These are phyloP conservation scores for Halictus ligatus DNA, from an alignment of 2,888 invertebrate genomes.

Conservation along the genomic window DNA sequence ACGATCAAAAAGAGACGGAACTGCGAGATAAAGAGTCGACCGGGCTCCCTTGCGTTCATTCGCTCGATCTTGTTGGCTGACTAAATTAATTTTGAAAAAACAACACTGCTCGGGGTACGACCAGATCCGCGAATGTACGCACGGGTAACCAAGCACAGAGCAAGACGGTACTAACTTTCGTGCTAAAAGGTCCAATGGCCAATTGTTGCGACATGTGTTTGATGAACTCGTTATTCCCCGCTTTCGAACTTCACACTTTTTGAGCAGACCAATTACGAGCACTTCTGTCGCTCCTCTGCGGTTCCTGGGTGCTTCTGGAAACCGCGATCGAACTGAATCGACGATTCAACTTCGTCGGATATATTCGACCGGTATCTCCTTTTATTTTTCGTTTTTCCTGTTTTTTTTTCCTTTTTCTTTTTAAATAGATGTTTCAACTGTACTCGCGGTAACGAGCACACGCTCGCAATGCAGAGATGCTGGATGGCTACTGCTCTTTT, in stretches of 20 bases:
- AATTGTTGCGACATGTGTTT: constrained; percentile 33
- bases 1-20: not conserved
- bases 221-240: constrained; percentile 44
- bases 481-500: constrained; percentile 77
- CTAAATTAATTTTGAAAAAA: not conserved
- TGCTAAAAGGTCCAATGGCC: constrained; percentile 34
- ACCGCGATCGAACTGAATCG: not conserved
- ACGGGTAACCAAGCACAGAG: constrained; percentile 15
- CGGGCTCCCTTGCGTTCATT: not conserved
- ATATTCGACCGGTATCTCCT: not conserved
- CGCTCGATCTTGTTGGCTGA: not conserved
- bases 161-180: constrained; percentile 22
- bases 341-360: not conserved
- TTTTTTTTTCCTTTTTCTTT: not conserved
- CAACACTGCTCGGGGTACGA: not conserved
- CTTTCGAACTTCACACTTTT: constrained; percentile 77
- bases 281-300: not conserved
- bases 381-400: not conserved
- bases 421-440: constrained; percentile 27
- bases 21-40: no score
- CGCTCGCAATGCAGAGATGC: constrained; percentile 72
- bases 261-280: constrained; percentile 59
- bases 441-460: constrained; percentile 45
- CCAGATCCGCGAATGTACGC: not conserved
- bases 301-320: not conserved